Percentiles rank a stretch among this genome's conserved stretches.
phyloP scores from a whole-genome alignment of 2,797 vertebrate species.

The Iguana delicatissima region DNA sequence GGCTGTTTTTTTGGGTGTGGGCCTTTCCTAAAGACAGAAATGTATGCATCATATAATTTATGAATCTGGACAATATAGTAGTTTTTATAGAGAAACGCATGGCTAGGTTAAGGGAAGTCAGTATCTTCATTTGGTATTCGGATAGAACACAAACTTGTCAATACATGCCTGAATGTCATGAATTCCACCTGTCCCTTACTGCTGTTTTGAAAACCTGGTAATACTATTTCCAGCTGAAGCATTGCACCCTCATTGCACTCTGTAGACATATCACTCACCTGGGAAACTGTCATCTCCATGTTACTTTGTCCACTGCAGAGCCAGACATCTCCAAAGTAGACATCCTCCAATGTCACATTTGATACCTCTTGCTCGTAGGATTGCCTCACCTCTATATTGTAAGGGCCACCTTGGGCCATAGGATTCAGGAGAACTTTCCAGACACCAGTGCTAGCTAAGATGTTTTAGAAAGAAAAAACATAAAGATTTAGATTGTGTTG shows the following conservation, averaged over 20 bases:
- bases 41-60: too few species aligned
- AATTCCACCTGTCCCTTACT: too few species aligned
- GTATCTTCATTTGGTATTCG: too few species aligned
- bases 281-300: constrained; percentile 87
- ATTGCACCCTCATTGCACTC: not conserved
- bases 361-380: constrained; percentile 4
- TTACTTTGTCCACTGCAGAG: constrained; percentile 96
- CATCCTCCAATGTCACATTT: constrained; percentile 76
- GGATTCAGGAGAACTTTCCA: constrained; percentile 87
- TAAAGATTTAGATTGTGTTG: not conserved
- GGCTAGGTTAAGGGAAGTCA: too few species aligned
- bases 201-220: too few species aligned
- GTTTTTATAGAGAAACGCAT: too few species aligned
- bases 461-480: not conserved
- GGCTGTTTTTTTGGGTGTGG: too few species aligned
- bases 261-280: constrained; percentile 78
- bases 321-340: constrained; percentile 95
- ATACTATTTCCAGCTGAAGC: not conserved
- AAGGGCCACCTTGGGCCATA: constrained; percentile 86
- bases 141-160: too few species aligned
- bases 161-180: too few species aligned
- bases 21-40: too few species aligned
- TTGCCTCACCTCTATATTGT: constrained; percentile 75
- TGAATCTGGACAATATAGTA: too few species aligned
- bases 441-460: constrained; percentile 72